These are phyloP conservation scores for Scrobipalpa atriplicella DNA, from an alignment of 2,888 invertebrate species.

Conservation along the genomic window DNA sequence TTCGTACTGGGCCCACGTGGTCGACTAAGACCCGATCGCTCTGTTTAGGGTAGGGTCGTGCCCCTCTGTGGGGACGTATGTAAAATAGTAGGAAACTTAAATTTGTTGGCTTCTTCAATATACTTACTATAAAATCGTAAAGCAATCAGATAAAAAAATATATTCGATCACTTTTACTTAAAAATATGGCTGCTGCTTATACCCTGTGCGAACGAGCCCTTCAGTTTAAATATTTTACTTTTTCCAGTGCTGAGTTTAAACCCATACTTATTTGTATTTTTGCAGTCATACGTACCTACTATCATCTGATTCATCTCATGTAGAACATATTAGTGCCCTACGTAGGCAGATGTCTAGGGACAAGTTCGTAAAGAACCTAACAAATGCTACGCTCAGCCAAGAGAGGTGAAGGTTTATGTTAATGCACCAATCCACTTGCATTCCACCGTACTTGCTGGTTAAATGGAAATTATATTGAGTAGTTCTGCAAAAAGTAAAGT, in stretches of 20 bases:
- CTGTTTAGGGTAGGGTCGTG: too few relatives aligned
- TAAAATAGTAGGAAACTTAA: too few relatives aligned
- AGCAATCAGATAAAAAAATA: too few relatives aligned
- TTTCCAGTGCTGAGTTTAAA: background rate
- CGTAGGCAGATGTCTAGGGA: constrained; percentile 21
- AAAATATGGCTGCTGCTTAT: too few relatives aligned
- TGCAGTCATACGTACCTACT: background rate
- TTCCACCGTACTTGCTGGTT: background rate
- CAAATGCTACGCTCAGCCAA: constrained; percentile 21
- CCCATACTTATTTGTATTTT: background rate
- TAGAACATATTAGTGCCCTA: background rate
- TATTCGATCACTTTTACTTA: too few relatives aligned
- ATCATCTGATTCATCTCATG: background rate
- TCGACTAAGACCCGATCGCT: too few relatives aligned
- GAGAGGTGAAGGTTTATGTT: constrained; percentile 24
- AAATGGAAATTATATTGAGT: background rate
- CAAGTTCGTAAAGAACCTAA: constrained; percentile 14
- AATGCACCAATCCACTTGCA: constrained; percentile 11
- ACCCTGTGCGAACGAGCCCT: too few relatives aligned
- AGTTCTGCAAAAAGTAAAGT: background rate
- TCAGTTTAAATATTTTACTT: background rate
- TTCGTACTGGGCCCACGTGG: too few relatives aligned
- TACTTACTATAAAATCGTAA: too few relatives aligned
- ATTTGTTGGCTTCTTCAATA: too few relatives aligned
- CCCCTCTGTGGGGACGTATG: too few relatives aligned